These are phyloP conservation scores for Centropus unirufus DNA, from an alignment of 2,113 vertebrate species.

Conservation along the genomic window DNA sequence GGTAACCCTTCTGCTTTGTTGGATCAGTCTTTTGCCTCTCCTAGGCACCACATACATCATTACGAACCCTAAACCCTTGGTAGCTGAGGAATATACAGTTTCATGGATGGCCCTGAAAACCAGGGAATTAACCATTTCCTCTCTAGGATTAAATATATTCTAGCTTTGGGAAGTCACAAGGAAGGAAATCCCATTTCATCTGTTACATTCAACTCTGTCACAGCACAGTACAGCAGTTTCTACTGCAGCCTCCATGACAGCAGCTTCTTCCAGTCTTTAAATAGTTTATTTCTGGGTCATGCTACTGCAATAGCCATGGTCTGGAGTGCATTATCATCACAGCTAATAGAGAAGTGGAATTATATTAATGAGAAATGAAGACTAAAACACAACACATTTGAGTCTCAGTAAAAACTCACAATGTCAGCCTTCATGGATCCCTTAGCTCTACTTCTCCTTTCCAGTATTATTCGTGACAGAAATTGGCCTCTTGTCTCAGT, in stretches of 20 bases:
- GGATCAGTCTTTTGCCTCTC: background rate
- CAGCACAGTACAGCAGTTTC: background rate
- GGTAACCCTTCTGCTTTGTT: background rate
- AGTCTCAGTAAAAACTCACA: background rate
- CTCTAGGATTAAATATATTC: background rate
- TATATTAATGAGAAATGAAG: background rate
- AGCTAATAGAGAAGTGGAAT: background rate
- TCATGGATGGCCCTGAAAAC: background rate
- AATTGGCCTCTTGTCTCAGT: slow-evolving; percentile 49
- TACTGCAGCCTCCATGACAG: background rate
- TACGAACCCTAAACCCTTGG: background rate
- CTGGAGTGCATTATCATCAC: background rate
- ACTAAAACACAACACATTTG: background rate
- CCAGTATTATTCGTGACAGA: slow-evolving; percentile 30
- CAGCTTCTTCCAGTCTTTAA: background rate
- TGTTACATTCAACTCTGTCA: background rate
- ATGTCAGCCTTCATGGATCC: slow-evolving; percentile 3
- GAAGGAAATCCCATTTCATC: background rate
- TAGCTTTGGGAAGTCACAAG: background rate
- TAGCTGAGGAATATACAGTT: background rate
- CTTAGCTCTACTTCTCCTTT: slow-evolving; percentile 18
- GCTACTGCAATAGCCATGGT: background rate
- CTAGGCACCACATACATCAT: accelerated
- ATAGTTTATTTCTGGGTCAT: background rate
- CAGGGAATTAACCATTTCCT: background rate